phyloP scores from a whole-genome alignment of 1,140 invertebrate species.

The Micrasema longulum region DNA sequence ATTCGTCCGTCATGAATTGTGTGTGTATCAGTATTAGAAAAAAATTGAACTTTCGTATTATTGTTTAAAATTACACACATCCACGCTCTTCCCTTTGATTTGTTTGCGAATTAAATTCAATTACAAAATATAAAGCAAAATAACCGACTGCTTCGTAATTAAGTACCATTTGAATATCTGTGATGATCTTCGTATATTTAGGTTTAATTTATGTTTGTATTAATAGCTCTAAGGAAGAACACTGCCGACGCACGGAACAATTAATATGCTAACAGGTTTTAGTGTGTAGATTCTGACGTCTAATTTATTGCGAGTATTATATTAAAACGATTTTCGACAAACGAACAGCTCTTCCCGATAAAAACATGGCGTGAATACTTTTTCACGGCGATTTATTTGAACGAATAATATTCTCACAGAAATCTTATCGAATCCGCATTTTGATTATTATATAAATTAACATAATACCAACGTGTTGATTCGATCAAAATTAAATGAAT shows the following conservation, averaged over 20 bases:
- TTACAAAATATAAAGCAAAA: not conserved
- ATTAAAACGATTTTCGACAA: slow-evolving; percentile 37
- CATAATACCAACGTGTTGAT: slow-evolving; percentile 47
- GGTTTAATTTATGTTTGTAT: slow-evolving; percentile 40
- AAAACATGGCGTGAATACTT: slow-evolving; percentile 28
- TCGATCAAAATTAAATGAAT: slow-evolving; percentile 43
- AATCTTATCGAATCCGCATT: slow-evolving; percentile 39
- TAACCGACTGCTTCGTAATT: not conserved
- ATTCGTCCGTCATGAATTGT: not conserved
- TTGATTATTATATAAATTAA: slow-evolving; percentile 42
- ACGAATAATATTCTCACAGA: slow-evolving; percentile 26
- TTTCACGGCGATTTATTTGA: slow-evolving; percentile 31
- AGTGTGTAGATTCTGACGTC: slow-evolving; percentile 28
- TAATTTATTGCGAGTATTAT: slow-evolving; percentile 36
- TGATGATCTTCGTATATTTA: slow-evolving; percentile 3
- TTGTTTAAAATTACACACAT: slow-evolving; percentile 9
- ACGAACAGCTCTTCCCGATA: slow-evolving; percentile 31
- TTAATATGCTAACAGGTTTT: slow-evolving; percentile 40
- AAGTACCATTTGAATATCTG: slow-evolving; percentile 13
- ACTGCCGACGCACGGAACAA: slow-evolving; percentile 29
- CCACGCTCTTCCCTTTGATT: slow-evolving; percentile 1
- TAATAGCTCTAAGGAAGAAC: slow-evolving; percentile 30
- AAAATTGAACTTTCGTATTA: too few relatives aligned
- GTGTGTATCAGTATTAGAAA: not conserved
- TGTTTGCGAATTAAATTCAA: slow-evolving; percentile 21